phyloP scores from a whole-genome alignment of 2,888 invertebrate species.

The Cryptocephalus primarius region DNA sequence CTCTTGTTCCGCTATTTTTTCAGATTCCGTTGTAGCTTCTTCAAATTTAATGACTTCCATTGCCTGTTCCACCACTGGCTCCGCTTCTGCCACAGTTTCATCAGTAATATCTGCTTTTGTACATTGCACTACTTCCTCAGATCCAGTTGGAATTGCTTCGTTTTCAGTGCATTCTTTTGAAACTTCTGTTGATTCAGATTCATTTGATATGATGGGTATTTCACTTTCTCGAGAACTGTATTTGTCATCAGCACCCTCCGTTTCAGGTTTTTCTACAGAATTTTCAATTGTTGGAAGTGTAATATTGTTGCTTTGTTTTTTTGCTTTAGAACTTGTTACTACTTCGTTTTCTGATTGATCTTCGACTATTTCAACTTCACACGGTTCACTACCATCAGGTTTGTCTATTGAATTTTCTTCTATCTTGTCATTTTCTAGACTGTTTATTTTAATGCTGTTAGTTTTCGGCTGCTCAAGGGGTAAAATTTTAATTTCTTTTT shows the following conservation, averaged over 20 bases:
- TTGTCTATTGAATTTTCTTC: no score
- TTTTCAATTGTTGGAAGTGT: no score
- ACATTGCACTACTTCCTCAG: slow-evolving; percentile 1
- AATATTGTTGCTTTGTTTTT: no score
- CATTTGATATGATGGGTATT: neutral
- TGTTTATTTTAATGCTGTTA: no score
- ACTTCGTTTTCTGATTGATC: no score
- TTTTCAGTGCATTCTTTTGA: neutral
- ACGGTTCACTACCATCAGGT: no score
- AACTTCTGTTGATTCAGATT: neutral
- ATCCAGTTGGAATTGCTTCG: neutral
- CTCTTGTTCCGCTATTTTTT: neutral
- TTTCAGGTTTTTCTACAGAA: no score
- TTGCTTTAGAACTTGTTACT: no score
- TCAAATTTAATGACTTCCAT: neutral
- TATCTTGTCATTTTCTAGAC: no score
- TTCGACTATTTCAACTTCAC: no score
- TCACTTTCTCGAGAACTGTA: neutral
- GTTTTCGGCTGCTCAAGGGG: no score
- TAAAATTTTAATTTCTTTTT: neutral
- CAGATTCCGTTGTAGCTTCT: neutral
- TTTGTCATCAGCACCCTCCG: neutral
- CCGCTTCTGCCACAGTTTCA: slow-evolving; percentile 1
- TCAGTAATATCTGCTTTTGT: slow-evolving; percentile 1
- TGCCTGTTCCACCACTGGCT: neutral